Evolutionary conservation across 2,797 vertebrate species (phyloP), one percentile per base, ranked within the genome.

Genomic region (Psittacula echo): DNA sequence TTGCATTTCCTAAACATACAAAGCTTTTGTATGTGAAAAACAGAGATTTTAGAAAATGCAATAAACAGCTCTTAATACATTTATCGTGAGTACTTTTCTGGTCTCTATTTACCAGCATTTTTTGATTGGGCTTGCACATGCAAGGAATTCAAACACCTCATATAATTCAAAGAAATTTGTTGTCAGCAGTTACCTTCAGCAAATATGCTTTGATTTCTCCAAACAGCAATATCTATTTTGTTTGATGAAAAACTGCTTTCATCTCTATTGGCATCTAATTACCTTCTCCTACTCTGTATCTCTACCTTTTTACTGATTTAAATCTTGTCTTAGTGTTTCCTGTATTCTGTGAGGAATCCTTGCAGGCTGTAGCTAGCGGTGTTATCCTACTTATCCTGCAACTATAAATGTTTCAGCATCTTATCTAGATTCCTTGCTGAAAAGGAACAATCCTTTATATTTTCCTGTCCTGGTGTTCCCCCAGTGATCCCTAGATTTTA

Each of bases 191-290:
- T 88, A 66, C 47, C 50, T 76, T 94, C 34, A 90, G 62, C 13
- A 96, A 88, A 76, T 19, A 73, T 22, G 81, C 66, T 89, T 88
- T 54, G 62, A 81, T 91, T 90, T 94, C 32, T 91, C 58, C 76
- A 81, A 94, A 83, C 16, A 71, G 29, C 20, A 54, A 26, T 70
- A 84, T 70, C 42, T 81, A 21, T 73, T 93, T 89, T 60, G 5
- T 65, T 73, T 81, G 42, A 90, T 48, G 24, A 84, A 90, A 90
- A 93, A 7, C 8, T 72, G 27, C 26, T 87, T 13, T 85, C 21
- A 13, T 53, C 39, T 54, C 30, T 84, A 51, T 30, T 84, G 64
- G 50, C 58, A 54, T 47, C 45, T 90, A 50, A 91, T 94, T 93
- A 62, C 30, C 23, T 70, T 68, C 27, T 70, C 19, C 27, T 56